Percentiles rank a stretch among this genome's conserved stretches.
phyloP scores from a whole-genome alignment of 2,113 vertebrate genomes.

The Ifrita kowaldi region DNA sequence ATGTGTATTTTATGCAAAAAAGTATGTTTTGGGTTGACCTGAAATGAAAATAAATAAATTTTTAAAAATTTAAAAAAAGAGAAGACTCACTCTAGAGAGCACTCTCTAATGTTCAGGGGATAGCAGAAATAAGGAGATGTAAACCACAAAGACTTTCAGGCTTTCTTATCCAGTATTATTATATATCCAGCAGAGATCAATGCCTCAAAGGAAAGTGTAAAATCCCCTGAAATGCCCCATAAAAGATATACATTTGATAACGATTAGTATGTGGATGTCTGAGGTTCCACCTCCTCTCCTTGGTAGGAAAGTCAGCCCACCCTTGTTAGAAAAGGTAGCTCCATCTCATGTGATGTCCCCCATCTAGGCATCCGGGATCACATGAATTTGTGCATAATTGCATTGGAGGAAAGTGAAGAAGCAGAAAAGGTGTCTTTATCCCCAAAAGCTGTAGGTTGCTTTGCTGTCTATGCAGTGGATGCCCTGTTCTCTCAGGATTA shows the following conservation, averaged over 20 bases:
- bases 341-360: background rate
- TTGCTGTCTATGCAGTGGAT: background rate
- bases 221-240: background rate
- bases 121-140: background rate
- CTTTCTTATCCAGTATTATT: constrained; percentile 22
- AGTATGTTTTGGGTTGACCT: background rate
- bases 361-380: background rate
- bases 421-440: background rate
- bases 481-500: background rate
- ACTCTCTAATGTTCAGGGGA: background rate
- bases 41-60: background rate
- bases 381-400: background rate
- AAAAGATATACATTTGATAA: background rate
- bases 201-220: background rate
- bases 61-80: no score
- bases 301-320: background rate
- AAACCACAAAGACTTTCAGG: constrained; percentile 28
- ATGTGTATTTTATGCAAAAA: background rate
- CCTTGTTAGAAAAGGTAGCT: background rate
- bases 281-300: constrained; percentile 1
- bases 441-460: background rate
- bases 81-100: background rate
- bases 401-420: background rate
- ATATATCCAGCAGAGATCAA: constrained; percentile 24
- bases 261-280: background rate